Percentiles rank a stretch among this genome's conserved stretches.
Evolutionary conservation across 2,797 vertebrate genomes (phyloP).

Genomic region (Enteromius afrohamiltoni): DNA sequence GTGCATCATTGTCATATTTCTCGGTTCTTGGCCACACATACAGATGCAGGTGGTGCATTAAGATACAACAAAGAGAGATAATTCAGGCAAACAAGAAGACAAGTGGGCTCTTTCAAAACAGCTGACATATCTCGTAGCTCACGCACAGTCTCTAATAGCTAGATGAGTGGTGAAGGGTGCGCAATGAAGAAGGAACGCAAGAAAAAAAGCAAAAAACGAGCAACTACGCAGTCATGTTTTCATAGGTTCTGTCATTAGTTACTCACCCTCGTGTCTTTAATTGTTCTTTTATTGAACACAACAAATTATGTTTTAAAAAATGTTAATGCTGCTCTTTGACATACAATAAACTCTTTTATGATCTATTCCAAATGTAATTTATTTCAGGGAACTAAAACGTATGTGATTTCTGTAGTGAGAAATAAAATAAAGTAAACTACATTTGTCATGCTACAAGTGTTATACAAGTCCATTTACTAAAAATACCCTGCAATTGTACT

Average conservation of each 20-base stretch:
- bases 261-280: background rate
- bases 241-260: background rate
- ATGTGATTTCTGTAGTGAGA: background rate
- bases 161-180: conserved; percentile 34
- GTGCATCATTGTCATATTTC: background rate
- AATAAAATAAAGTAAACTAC: background rate
- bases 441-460: background rate
- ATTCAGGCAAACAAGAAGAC: conserved; percentile 47
- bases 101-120: conserved; percentile 46
- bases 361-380: background rate
- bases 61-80: conserved; percentile 33
- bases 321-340: background rate
- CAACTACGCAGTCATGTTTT: background rate
- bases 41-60: conserved; percentile 37
- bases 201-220: conserved; percentile 1
- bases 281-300: background rate
- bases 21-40: conserved; percentile 34
- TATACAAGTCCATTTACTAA: background rate
- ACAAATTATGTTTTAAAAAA: conserved; percentile 3
- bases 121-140: conserved; percentile 32
- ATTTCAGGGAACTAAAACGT: too few relatives aligned
- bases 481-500: background rate
- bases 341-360: background rate
- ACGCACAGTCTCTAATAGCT: conserved; percentile 35
- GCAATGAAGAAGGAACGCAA: background rate